Conservation (phyloP, 2,888 invertebrate genomes). For the Drosophila rellima region DNA sequence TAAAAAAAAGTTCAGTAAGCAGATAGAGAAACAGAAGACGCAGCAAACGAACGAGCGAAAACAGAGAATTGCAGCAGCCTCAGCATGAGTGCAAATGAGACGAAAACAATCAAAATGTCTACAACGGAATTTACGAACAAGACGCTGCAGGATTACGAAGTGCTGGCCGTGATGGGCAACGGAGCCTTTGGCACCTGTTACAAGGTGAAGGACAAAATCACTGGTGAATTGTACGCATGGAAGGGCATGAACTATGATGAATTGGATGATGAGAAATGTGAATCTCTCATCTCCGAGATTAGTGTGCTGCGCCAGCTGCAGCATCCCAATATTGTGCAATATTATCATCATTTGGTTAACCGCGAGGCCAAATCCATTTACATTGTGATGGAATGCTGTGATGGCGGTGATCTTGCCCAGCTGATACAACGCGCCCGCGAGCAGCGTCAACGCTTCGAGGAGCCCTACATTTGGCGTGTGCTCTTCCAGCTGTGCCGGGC, state of each 20-base stretch:
- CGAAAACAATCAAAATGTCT: conserved; percentile 28
- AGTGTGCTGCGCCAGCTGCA: conserved; percentile 87
- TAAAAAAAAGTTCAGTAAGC: not conserved
- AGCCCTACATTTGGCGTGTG: conserved; percentile 88
- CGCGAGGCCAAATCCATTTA: conserved; percentile 87
- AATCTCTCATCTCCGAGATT: conserved; percentile 87
- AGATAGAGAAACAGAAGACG: not conserved
- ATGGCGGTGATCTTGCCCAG: conserved; percentile 87
- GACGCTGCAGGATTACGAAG: conserved; percentile 87
- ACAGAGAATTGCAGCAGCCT: not conserved
- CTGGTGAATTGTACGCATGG: conserved; percentile 88
- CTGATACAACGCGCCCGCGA: conserved; percentile 87
- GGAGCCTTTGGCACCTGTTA: conserved; percentile 88
- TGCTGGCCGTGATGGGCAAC: conserved; percentile 87
- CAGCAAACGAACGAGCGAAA: not conserved
- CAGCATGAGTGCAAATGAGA: conserved; percentile 40
- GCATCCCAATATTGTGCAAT: conserved; percentile 88
- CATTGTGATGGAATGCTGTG: conserved; percentile 89
- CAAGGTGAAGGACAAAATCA: conserved; percentile 87
- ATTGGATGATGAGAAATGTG: conserved; percentile 87
- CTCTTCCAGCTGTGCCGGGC: conserved; percentile 88
- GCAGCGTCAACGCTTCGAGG: conserved; percentile 86
- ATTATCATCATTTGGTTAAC: conserved; percentile 88
- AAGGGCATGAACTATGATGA: conserved; percentile 88
- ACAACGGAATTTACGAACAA: conserved; percentile 73